Percentiles rank a stretch among this genome's conserved stretches.
These are phyloP conservation scores for Meles meles DNA, from an alignment of 2,113 vertebrate species.

Conservation along the genomic window DNA sequence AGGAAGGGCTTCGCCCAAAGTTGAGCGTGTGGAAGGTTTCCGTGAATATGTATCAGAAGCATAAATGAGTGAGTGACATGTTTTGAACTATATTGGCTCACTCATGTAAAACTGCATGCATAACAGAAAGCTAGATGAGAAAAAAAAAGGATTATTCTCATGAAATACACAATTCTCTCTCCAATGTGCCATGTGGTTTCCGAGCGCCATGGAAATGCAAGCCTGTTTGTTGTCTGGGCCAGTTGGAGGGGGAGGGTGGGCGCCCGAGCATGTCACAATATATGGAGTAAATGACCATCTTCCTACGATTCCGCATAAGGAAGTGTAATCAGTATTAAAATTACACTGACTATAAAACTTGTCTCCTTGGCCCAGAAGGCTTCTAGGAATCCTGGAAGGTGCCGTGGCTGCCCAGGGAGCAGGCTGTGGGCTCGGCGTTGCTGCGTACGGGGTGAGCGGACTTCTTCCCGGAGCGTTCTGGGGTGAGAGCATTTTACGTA, in stretches of 20 bases:
- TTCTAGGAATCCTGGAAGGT: not conserved
- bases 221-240: not conserved
- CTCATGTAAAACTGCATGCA: not conserved
- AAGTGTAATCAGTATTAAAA: too few species aligned
- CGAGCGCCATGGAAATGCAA: not conserved
- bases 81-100: not conserved
- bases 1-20: not conserved
- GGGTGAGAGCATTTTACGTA: not conserved
- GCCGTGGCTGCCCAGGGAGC: fast-evolving
- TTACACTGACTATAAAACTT: fast-evolving
- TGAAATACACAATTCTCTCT: not conserved
- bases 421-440: fast-evolving
- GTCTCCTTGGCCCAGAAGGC: not conserved
- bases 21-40: not conserved
- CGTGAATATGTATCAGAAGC: not conserved
- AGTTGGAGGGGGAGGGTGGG: not conserved
- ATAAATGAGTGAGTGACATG: not conserved
- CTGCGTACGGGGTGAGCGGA: fast-evolving
- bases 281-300: fast-evolving
- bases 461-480: fast-evolving
- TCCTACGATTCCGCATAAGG: not conserved
- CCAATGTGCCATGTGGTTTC: not conserved
- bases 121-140: not conserved
- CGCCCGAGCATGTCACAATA: fast-evolving
- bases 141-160: not conserved